phyloP scores from a whole-genome alignment of 2,888 invertebrate species.

The Synergus gifuensis region DNA sequence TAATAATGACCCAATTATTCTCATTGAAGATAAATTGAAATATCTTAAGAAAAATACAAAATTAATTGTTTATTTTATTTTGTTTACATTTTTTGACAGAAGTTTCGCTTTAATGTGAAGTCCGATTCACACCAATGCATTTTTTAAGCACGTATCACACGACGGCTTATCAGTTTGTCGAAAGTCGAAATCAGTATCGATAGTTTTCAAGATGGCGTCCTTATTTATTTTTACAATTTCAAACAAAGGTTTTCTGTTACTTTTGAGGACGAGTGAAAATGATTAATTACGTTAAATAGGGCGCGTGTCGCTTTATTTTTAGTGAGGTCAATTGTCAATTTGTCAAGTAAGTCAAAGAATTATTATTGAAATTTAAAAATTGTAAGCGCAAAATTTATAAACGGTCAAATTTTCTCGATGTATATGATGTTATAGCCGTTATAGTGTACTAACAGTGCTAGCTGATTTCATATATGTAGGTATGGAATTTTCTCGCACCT shows the following conservation, averaged over 20 bases:
- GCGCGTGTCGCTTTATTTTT: not conserved
- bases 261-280: not conserved
- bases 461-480: too few species aligned
- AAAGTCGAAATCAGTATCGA: not conserved
- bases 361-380: not conserved
- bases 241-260: not conserved
- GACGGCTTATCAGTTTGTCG: not conserved
- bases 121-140: not conserved
- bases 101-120: not conserved
- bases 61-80: not conserved
- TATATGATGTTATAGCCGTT: too few species aligned
- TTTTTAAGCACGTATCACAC: too few species aligned
- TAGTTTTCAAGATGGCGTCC: not conserved
- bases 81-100: conserved; percentile 7
- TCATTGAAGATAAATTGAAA: not conserved
- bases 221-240: not conserved
- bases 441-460: too few species aligned
- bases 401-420: not conserved
- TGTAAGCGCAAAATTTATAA: not conserved
- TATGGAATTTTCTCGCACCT: not conserved
- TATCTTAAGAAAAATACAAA: not conserved
- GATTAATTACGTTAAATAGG: not conserved
- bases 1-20: not conserved
- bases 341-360: not conserved
- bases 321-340: not conserved